phyloP scores from a whole-genome alignment of 2,888 invertebrate genomes.

The Malthinus flaveolus region DNA sequence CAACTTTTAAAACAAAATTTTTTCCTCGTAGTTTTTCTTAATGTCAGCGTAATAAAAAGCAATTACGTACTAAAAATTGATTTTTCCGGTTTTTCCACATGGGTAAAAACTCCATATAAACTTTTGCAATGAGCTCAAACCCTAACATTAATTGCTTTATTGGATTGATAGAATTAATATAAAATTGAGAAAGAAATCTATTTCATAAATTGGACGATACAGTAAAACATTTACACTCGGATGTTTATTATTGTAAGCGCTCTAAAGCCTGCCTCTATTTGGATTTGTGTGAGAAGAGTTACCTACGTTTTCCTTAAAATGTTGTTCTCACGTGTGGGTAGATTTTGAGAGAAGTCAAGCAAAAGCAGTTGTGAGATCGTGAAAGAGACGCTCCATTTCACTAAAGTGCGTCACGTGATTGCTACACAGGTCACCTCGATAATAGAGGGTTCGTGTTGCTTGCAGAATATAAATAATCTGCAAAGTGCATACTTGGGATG shows the following conservation, averaged over 20 bases:
- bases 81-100: too few relatives aligned
- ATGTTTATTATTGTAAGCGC: background rate
- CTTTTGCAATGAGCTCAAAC: too few relatives aligned
- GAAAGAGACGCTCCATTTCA: constrained; percentile 42
- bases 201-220: too few relatives aligned
- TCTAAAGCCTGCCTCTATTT: constrained; percentile 1
- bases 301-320: constrained; percentile 26
- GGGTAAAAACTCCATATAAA: too few relatives aligned
- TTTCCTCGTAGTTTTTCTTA: too few relatives aligned
- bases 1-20: too few relatives aligned
- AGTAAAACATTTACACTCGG: too few relatives aligned
- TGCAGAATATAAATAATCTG: constrained; percentile 28
- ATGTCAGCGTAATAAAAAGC: too few relatives aligned
- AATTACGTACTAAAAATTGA: too few relatives aligned
- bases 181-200: too few relatives aligned
- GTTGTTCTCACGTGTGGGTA: constrained; percentile 37
- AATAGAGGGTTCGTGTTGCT: constrained; percentile 23
- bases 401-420: constrained; percentile 34
- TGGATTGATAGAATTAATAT: too few relatives aligned
- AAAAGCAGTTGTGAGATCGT: constrained; percentile 36
- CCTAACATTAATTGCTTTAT: too few relatives aligned
- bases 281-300: constrained; percentile 25
- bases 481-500: constrained; percentile 13
- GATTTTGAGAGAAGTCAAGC: constrained; percentile 41
- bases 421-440: constrained; percentile 35